Base-by-base conservation (phyloP, 2,113 vertebrate species). In the Oryzias celebensis region DNA sequence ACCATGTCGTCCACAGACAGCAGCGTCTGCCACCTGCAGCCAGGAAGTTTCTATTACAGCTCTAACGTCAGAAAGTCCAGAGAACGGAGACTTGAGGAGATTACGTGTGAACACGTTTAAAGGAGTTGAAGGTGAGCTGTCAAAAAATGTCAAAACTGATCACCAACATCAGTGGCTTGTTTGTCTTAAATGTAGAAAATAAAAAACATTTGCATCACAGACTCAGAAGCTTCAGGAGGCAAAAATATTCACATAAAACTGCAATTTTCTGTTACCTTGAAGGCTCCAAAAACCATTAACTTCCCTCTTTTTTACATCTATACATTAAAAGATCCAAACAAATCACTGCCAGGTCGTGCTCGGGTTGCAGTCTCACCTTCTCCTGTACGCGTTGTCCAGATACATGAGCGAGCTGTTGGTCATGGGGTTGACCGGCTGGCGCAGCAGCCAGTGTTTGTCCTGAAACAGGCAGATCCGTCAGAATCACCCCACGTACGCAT, bases 401-500 rank as follows among this genome's bases (percentile, higher is more conserved):
- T 75, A 92, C 46, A 56, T 18, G 10, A 93, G 41, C 0, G 92
- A 88, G 78, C 68, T 88, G 15, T 83, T 77, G 0, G 83, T 14
- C 92, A 93, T 93, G 0, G 92, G 92, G 75, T 81, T 92, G 54
- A 54, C 3, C 1, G 92, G 87, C 18, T 93, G 92, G 42, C 92
- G 90, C 53, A 93, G 75, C 74, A 93, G 84, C 92, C 92, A 93
- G 75, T 93, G 92, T 74, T 93, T 93, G 78, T 90, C 88, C 92
- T 93, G 64, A 56, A 73, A 64, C 13, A 55, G 17, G 7, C 7
- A 48, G 1, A 43, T 8, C 12, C 47, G n/a, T 48, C 47, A 48
- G n/a, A 48, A 48, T 18, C 16, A 4, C n/a, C n/a, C 1, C 0
- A 10, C 15, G 5, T 1, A 20, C 20, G 20, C 20, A 20, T 20